These are phyloP conservation scores for Chouioia cunea DNA, from an alignment of 2,888 invertebrate genomes.

Conservation along the genomic window DNA sequence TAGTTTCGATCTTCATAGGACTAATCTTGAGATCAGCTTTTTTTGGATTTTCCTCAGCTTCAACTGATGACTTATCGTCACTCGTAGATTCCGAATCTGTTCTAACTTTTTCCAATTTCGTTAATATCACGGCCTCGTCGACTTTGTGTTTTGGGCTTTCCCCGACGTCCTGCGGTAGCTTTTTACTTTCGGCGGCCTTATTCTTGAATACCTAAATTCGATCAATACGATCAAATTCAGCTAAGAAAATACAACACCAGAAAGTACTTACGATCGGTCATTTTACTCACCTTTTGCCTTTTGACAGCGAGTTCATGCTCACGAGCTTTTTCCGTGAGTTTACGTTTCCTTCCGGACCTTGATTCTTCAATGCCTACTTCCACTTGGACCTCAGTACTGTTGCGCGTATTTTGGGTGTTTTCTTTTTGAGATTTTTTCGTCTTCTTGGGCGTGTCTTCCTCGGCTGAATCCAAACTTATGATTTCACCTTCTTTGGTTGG, in stretches of 20 bases:
- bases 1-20: not conserved
- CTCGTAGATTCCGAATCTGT: constrained; percentile 9
- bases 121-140: not conserved
- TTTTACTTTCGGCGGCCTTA: constrained; percentile 18
- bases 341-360: constrained; percentile 65
- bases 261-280: not conserved
- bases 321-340: constrained; percentile 63
- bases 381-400: not conserved
- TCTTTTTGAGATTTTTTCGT: constrained; percentile 27
- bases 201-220: constrained; percentile 27
- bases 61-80: constrained; percentile 5
- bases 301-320: constrained; percentile 59
- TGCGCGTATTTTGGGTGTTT: constrained; percentile 39
- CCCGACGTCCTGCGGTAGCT: constrained; percentile 3
- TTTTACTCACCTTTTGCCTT: constrained; percentile 58
- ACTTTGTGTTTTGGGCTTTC: constrained; percentile 1
- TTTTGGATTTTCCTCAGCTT: not conserved
- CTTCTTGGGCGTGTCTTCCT: constrained; percentile 37
- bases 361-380: constrained; percentile 58
- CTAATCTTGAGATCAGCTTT: constrained; percentile 8
- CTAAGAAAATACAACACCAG: not conserved
- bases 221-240: constrained; percentile 12
- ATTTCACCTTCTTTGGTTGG: constrained; percentile 18
- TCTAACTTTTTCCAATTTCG: not conserved
- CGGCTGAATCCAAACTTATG: constrained; percentile 26